Evolutionary conservation across 2,888 invertebrate species (phyloP), one percentile per base, ranked within the genome.

Genomic region (Dyspetes luteomarginatus): DNA sequence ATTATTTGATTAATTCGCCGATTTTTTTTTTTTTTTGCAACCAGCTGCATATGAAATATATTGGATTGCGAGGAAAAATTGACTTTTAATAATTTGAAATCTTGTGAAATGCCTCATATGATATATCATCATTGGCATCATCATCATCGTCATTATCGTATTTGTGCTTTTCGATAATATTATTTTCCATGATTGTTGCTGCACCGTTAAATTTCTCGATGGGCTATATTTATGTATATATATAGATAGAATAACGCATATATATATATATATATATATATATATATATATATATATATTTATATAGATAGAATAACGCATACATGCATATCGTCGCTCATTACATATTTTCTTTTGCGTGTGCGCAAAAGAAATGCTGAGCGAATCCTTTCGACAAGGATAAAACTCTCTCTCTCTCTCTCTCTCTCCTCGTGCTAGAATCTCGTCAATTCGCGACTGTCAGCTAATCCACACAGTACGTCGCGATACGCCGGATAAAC

Each of bases 391-490:
- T 43, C 55, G 55, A 17, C 81, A 81, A 85, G 86, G 86, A 84
- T 87, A 84, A 88, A 86, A 87, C 86, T 85, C 5, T 58, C 30
- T 58, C 58, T 45, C 45, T 45, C 45, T 56, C 28, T 56, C 28
- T 56, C 24, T 52, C 52, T 52, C 24, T 17, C 19, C 50, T 55
- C 85, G 88, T 83, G 86, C 87, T 88, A 88, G 88, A 89, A 89
- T 89, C 87, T 86, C 86, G 81, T 86, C 85, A 85, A 90, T 89
- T 89, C 86, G 84, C 87, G 81, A 86, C 84, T 84, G 84, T 68
- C 83, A 82, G 84, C 86, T 87, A 86, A 88, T 88, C 86, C 85
- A 62, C 68, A 75, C 65, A 55, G 67, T 48, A 50, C 50, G 41
- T 48, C 26, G 22, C 17, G 48, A 36, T n/a, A 26, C 12, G n/a